Conservation (phyloP, 2,888 invertebrate genomes). For the Callinectes sapidus region DNA sequence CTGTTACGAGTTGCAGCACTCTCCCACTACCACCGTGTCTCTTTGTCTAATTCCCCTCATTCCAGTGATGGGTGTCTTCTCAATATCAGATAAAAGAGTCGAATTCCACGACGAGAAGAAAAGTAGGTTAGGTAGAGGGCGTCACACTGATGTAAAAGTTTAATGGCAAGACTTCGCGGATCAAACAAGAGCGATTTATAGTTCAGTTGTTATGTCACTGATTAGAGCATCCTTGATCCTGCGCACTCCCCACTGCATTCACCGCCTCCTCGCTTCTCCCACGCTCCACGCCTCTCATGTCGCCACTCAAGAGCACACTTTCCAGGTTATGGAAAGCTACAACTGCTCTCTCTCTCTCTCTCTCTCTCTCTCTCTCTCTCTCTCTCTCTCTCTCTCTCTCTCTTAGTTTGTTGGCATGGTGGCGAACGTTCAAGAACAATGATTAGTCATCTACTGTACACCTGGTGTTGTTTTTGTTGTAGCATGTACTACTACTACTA, state of each 20-base stretch:
- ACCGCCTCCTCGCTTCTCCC: neutral
- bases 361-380: slow-evolving; percentile 20
- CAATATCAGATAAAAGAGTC: neutral
- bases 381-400: neutral
- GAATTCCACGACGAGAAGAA: neutral
- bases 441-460: neutral
- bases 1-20: neutral
- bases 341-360: slow-evolving; percentile 6
- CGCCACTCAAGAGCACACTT: neutral
- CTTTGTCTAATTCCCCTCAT: neutral
- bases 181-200: neutral
- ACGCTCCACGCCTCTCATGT: neutral
- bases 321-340: neutral
- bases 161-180: neutral
- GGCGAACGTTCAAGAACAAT: neutral
- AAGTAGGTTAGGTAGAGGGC: neutral
- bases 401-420: neutral
- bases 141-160: neutral
- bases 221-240: slow-evolving; percentile 16
- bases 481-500: too few species aligned
- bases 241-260: neutral
- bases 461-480: too few species aligned
- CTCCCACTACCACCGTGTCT: neutral
- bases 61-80: neutral
- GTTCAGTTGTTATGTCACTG: neutral